phyloP scores from a whole-genome alignment of 2,888 invertebrate species.

The Stictocephala bisonia region DNA sequence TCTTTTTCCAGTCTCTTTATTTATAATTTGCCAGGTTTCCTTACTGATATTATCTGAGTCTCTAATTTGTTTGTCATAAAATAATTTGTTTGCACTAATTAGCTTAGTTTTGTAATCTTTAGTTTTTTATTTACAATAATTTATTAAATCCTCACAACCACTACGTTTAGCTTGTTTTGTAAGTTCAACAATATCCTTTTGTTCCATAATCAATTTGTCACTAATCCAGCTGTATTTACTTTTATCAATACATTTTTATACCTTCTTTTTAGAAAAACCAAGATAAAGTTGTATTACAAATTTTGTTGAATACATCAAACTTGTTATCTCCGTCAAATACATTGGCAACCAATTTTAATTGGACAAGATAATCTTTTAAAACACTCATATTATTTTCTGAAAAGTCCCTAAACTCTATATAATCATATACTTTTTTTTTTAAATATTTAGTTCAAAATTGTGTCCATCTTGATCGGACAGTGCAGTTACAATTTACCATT shows the following conservation, averaged over 20 bases:
- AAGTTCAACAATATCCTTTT: background rate
- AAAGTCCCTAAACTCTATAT: slow-evolving; percentile 6
- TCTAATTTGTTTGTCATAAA: background rate
- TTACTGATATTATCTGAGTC: slow-evolving; percentile 9
- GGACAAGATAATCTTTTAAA: too few species aligned
- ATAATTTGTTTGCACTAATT: background rate
- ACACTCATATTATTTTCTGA: background rate
- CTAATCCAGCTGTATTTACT: background rate
- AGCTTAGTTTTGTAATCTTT: background rate
- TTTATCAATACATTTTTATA: background rate
- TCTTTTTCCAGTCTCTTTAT: slow-evolving; percentile 2
- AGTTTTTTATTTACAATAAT: background rate
- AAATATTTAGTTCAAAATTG: background rate
- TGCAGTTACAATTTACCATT: slow-evolving; percentile 15
- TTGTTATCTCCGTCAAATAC: too few species aligned
- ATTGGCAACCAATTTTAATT: too few species aligned
- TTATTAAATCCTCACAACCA: background rate
- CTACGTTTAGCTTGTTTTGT: background rate
- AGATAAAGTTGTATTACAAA: slow-evolving; percentile 1
- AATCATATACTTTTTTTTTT: background rate
- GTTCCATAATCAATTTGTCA: background rate
- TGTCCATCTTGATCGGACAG: slow-evolving; percentile 27
- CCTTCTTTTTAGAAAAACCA: slow-evolving; percentile 18
- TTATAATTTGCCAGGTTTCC: slow-evolving; percentile 20
- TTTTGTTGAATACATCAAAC: slow-evolving; percentile 20